phyloP scores from a whole-genome alignment of 2,797 vertebrate genomes.

The Pampus argenteus region DNA sequence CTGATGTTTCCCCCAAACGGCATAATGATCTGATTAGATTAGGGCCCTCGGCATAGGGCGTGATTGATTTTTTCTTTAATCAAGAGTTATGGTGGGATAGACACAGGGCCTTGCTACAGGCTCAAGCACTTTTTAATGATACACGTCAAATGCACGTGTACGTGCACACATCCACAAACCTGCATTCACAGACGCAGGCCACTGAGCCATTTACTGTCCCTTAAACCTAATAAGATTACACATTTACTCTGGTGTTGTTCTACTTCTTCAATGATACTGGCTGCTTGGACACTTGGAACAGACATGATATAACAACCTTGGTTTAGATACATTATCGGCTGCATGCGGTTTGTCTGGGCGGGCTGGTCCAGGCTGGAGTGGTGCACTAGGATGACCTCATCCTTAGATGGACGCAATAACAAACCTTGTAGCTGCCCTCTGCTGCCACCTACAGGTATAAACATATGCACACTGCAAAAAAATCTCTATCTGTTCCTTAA shows the following conservation, averaged over 20 bases:
- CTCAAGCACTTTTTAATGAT: conserved; percentile 35
- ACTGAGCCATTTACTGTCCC: not conserved
- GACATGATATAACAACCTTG: conserved; percentile 30
- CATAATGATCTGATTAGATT: conserved; percentile 71
- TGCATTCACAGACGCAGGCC: not conserved
- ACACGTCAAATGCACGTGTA: conserved; percentile 1
- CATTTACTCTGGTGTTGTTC: conserved; percentile 36
- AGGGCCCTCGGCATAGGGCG: conserved; percentile 34
- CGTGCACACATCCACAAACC: conserved; percentile 16
- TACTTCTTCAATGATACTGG: conserved; percentile 12
- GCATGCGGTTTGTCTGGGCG: conserved; percentile 38
- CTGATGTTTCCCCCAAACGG: conserved; percentile 60
- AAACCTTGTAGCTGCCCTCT: conserved; percentile 55
- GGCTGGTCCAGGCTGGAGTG: conserved; percentile 61
- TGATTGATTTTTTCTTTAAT: conserved; percentile 65
- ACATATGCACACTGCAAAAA: too few species aligned
- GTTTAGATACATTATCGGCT: conserved; percentile 41
- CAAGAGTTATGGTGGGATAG: conserved; percentile 45
- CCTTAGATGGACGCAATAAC: conserved; percentile 62
- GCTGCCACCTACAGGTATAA: conserved; percentile 76
- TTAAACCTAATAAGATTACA: conserved; percentile 26
- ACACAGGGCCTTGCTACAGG: conserved; percentile 1
- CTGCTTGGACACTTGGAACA: conserved; percentile 27
- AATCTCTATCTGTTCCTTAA: not conserved
- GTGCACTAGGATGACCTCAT: conserved; percentile 81